phyloP scores from a whole-genome alignment of 2,888 invertebrate genomes.

The Drosophila longiperda region DNA sequence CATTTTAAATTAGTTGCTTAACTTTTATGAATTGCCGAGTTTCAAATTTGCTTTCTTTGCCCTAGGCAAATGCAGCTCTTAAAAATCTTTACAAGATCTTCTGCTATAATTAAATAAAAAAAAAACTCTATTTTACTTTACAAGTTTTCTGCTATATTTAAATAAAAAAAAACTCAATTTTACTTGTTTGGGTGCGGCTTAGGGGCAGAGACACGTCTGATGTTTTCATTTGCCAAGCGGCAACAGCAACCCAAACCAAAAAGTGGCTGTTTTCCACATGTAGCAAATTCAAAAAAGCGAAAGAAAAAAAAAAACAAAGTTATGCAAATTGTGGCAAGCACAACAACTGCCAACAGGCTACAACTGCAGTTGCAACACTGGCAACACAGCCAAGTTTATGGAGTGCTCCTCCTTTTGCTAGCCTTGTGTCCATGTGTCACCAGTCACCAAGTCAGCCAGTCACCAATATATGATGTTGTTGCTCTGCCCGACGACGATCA shows the following conservation, averaged over 20 bases:
- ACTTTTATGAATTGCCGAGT: not conserved
- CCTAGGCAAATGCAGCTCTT: not conserved
- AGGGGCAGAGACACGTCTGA: constrained; percentile 45
- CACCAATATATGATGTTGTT: constrained; percentile 73
- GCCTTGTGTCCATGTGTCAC: constrained; percentile 77
- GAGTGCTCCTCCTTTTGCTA: constrained; percentile 57
- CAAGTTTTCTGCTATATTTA: not conserved
- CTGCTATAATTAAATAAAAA: not conserved
- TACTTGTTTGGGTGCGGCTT: not conserved
- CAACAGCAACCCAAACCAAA: constrained; percentile 17
- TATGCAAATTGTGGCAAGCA: constrained; percentile 62
- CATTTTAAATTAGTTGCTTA: not conserved
- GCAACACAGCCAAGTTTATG: constrained; percentile 62
- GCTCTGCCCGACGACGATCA: constrained; percentile 60
- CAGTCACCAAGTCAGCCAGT: constrained; percentile 74
- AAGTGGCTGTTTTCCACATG: constrained; percentile 51
- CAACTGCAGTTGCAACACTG: constrained; percentile 42
- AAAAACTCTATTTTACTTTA: not conserved
- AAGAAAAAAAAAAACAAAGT: constrained; percentile 71
- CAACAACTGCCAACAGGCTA: constrained; percentile 16
- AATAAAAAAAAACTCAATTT: not conserved
- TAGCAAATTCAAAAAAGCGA: constrained; percentile 57
- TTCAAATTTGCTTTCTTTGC: not conserved
- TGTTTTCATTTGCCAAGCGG: constrained; percentile 67
- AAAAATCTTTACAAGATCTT: not conserved